Evolutionary conservation across 2,113 vertebrate genomes (phyloP).

Genomic region (Hemiscyllium ocellatum): DNA sequence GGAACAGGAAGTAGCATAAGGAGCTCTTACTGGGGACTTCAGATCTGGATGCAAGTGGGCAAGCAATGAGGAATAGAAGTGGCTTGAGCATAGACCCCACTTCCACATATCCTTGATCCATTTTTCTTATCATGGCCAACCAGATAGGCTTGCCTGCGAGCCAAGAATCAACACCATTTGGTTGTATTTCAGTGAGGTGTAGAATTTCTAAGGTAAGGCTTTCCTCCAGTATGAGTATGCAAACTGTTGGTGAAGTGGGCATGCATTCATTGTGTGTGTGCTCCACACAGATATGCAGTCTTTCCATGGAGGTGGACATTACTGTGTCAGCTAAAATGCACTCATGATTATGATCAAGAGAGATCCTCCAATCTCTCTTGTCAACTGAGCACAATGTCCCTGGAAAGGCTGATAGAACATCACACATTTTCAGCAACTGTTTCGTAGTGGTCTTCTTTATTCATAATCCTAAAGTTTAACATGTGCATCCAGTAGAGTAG

Average conservation of each 20-base stretch:
- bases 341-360: no score
- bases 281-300: not conserved
- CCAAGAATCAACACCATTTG: not conserved
- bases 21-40: not conserved
- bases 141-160: not conserved
- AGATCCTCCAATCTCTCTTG: not conserved
- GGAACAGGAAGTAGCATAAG: not conserved
- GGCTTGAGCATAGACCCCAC: not conserved
- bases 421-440: not conserved
- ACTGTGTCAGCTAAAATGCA: no score
- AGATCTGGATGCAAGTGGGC: not conserved
- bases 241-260: not conserved
- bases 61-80: not conserved
- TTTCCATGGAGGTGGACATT: not conserved
- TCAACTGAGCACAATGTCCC: not conserved
- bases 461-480: not conserved
- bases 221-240: not conserved
- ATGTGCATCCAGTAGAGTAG: not conserved
- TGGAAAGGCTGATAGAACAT: not conserved
- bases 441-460: not conserved
- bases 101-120: no score
- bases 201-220: not conserved
- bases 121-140: not conserved
- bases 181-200: not conserved
- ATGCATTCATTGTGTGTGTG: no score